Base-by-base conservation (phyloP, 2,888 invertebrate genomes). In the Auanema freiburgensis region DNA sequence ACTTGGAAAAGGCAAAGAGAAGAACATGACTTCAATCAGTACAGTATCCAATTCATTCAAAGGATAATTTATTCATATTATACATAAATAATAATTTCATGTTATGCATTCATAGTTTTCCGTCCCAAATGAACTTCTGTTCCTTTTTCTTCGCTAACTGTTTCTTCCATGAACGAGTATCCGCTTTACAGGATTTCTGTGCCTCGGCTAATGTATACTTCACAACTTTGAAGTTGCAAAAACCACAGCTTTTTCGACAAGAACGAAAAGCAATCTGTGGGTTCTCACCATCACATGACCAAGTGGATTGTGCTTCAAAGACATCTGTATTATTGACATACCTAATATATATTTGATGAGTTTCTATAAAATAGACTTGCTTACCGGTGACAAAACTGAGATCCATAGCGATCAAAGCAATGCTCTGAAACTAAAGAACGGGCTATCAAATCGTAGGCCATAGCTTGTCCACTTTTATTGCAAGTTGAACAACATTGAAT, bases 391-490 rank as follows among this genome's bases (percentile, higher is more conserved):
- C 78, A 78, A 59, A 77, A 78, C 18, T 63, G 51, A 11, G 66
- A 63, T 18, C 77, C 76, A 53, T 78, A 77, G 50, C 78, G 64
- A 44, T 78, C 78, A 59, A 77, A 78, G 64, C 78, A 78, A 40
- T 71, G 71, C 40, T 74, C 75, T 14, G 68, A 66, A 10, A 78
- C 77, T 10, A 78, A 67, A 14, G 77, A 75, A 16, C 75, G 65
- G 25, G 78, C 78, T 25, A 76, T 63, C 56, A 75, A 66, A 54
- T 78, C 78, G 24, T 78, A 78, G 5, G 78, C 72, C 58, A 76
- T 72, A 1, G 73, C 71, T 16, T 66, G 50, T 10, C 75, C 70
- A 49, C 63, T 62, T 23, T 66, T 74, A 52, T 78, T 77, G 55
- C 78, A 78, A 1, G 74, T 66, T 8, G 71, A 66, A 56, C 78